Conservation (phyloP, 2,113 vertebrate genomes). For the Carassius auratus region DNA sequence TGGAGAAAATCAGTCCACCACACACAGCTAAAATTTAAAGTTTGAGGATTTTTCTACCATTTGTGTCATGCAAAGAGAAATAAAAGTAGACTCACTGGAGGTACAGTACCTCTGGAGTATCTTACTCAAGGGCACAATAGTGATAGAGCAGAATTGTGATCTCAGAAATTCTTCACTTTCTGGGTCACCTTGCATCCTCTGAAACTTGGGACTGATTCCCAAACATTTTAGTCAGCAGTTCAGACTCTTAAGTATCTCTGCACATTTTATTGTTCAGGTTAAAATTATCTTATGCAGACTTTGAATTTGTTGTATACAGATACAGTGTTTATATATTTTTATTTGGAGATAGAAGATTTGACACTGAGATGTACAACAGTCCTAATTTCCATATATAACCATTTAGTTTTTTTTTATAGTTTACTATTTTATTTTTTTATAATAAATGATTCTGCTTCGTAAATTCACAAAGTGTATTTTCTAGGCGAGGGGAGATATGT, state of each 20-base stretch:
- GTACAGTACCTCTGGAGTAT: background rate
- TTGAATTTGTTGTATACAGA: background rate
- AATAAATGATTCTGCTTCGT: background rate
- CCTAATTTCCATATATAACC: background rate
- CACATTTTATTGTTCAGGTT: background rate
- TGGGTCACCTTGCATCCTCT: background rate
- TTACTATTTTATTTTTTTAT: background rate
- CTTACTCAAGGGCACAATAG: slow-evolving; percentile 10
- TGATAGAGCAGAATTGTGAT: slow-evolving; percentile 25
- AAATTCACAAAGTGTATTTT: background rate
- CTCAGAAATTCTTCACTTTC: background rate
- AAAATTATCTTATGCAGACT: background rate
- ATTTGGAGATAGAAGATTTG: background rate
- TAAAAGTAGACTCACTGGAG: background rate
- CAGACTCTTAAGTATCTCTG: background rate
- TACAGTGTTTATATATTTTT: background rate
- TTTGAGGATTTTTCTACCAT: background rate
- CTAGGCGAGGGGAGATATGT: slow-evolving; percentile 74
- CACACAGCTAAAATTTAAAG: background rate
- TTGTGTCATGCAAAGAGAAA: background rate
- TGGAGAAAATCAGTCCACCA: background rate
- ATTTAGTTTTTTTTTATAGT: background rate
- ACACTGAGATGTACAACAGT: background rate
- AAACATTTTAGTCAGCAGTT: background rate
- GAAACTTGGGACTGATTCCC: background rate